A percentile compares a stretch with the other conserved stretches of the same genome.
Conservation (phyloP, 92 coral and sea anemone genomes). For the Ricordea florida region DNA sequence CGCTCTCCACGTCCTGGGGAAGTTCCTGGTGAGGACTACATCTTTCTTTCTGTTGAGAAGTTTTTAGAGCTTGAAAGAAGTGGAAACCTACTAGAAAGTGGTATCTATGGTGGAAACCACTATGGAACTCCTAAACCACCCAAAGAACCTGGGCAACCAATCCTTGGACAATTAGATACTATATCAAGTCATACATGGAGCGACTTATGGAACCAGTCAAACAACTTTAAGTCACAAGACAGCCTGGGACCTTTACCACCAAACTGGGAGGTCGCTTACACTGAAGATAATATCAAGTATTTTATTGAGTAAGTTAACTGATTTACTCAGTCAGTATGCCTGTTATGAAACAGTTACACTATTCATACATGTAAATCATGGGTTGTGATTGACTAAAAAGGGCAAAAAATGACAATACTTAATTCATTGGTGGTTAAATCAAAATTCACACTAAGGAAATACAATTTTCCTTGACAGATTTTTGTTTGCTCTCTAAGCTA, state of each 20-base stretch:
- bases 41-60: constrained; percentile 78
- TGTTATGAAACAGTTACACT: too few species aligned
- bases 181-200: constrained; percentile 4
- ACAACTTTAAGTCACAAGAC: constrained; percentile 36
- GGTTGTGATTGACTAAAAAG: too few species aligned
- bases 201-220: neutral
- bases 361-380: too few species aligned
- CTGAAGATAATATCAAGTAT: constrained; percentile 90
- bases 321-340: too few species aligned
- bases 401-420: too few species aligned
- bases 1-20: constrained; percentile 89
- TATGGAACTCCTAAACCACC: constrained; percentile 99
- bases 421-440: too few species aligned
- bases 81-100: constrained; percentile 89
- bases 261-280: constrained; percentile 96
- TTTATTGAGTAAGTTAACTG: constrained; percentile 77
- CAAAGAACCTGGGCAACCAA: constrained; percentile 15
- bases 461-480: too few species aligned
- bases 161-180: too few species aligned
- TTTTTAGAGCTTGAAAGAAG: constrained; percentile 75
- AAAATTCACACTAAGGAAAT: too few species aligned
- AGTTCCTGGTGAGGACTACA: constrained; percentile 90
- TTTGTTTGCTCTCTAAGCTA: too few species aligned
- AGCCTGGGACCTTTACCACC: constrained; percentile 83
- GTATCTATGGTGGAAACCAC: constrained; percentile 88